These are phyloP conservation scores for Archips crataeganus DNA, from an alignment of 2,888 invertebrate species.

Conservation along the genomic window DNA sequence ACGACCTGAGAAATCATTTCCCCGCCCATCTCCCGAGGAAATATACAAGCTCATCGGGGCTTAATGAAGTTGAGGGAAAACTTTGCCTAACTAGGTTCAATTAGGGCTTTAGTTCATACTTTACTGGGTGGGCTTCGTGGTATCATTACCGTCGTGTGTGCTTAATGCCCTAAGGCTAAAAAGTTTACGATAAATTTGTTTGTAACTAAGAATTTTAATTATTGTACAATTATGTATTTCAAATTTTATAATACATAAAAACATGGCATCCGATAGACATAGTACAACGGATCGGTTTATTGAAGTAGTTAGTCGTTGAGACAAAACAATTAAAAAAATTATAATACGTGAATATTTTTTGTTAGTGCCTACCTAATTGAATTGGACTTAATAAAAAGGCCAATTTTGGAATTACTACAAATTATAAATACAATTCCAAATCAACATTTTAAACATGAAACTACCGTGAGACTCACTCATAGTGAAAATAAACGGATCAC, in stretches of 20 bases:
- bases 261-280: too few relatives aligned
- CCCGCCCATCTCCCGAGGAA: constrained; percentile 71
- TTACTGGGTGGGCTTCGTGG: constrained; percentile 24
- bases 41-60: constrained; percentile 61
- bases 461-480: too few relatives aligned
- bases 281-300: too few relatives aligned
- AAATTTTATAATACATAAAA: background rate
- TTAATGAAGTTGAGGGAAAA: constrained; percentile 64
- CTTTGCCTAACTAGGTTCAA: constrained; percentile 28
- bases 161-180: background rate
- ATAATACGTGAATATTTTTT: too few relatives aligned
- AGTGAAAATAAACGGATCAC: too few relatives aligned
- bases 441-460: too few relatives aligned
- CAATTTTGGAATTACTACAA: too few relatives aligned
- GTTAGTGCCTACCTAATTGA: too few relatives aligned
- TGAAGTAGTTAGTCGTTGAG: too few relatives aligned
- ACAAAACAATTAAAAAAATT: too few relatives aligned
- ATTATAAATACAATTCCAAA: too few relatives aligned
- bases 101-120: constrained; percentile 33
- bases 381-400: too few relatives aligned
- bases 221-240: background rate
- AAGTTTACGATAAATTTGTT: background rate
- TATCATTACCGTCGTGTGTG: constrained; percentile 18
- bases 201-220: background rate
- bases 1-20: constrained; percentile 56